Percentiles rank a stretch among this genome's conserved stretches.
Evolutionary conservation across 2,797 vertebrate species (phyloP).

Genomic region (Psittacula derbiana): DNA sequence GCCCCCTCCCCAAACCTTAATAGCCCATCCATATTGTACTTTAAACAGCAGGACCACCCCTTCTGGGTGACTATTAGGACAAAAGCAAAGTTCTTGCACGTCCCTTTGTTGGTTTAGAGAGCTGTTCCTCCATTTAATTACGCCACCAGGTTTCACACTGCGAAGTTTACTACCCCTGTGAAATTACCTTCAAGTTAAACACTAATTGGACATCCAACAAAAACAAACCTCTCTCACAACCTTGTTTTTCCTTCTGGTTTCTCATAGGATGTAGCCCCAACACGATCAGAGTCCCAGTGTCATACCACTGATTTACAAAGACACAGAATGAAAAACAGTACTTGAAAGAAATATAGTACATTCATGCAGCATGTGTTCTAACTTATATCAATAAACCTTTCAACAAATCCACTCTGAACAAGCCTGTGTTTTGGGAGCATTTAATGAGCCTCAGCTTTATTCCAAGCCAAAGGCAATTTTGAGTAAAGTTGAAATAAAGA

Average conservation of each 20-base stretch:
- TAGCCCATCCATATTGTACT: conserved; percentile 69
- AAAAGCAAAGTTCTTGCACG: conserved; percentile 60
- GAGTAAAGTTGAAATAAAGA: conserved; percentile 32
- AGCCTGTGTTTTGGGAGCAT: conserved; percentile 54
- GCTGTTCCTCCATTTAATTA: conserved; percentile 66
- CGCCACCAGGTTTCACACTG: conserved; percentile 35
- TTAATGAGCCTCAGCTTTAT: conserved; percentile 60
- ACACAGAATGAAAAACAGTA: conserved; percentile 40
- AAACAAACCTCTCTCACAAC: background rate
- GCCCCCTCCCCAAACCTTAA: background rate
- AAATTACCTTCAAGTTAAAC: conserved; percentile 72
- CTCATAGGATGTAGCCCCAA: conserved; percentile 40
- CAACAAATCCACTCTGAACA: conserved; percentile 57
- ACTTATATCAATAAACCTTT: conserved; percentile 69
- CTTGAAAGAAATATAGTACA: conserved; percentile 39
- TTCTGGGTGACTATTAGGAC: conserved; percentile 45
- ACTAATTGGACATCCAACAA: conserved; percentile 71
- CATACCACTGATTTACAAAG: conserved; percentile 47
- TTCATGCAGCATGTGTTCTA: conserved; percentile 47
- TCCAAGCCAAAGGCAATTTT: conserved; percentile 52
- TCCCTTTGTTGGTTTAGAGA: conserved; percentile 69
- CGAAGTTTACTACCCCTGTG: conserved; percentile 60
- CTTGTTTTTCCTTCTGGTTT: conserved; percentile 34
- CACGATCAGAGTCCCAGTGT: background rate
- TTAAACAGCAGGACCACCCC: conserved; percentile 65